phyloP scores from a whole-genome alignment of 2,888 invertebrate genomes.

The Arge pagana region DNA sequence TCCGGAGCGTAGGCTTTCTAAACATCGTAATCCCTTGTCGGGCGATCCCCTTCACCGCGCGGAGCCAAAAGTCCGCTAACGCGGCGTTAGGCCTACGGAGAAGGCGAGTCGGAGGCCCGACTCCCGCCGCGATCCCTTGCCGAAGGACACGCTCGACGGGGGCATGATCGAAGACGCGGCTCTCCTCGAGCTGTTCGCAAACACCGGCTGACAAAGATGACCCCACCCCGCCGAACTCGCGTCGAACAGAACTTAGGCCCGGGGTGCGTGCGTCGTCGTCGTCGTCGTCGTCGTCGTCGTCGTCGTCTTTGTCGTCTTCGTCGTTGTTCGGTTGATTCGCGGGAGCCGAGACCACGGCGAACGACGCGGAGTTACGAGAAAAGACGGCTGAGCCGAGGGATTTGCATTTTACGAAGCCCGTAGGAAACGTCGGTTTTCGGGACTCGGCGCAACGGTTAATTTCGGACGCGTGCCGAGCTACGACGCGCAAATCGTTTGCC shows the following conservation, averaged over 20 bases:
- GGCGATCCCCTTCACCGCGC: constrained; percentile 17
- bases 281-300: too few relatives aligned
- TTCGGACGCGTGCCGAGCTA: constrained; percentile 15
- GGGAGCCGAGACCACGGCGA: too few relatives aligned
- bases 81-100: too few relatives aligned
- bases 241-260: too few relatives aligned
- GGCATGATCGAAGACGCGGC: constrained; percentile 29
- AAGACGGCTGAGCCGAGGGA: constrained; percentile 17
- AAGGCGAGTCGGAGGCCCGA: too few relatives aligned
- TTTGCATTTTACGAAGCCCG: constrained; percentile 25
- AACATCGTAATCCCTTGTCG: constrained; percentile 38
- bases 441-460: constrained; percentile 13
- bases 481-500: too few relatives aligned
- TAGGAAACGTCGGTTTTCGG: constrained; percentile 1
- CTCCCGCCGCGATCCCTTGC: constrained; percentile 33
- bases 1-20: constrained; percentile 35
- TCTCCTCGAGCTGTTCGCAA: constrained; percentile 19
- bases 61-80: neutral
- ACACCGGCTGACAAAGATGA: constrained; percentile 25
- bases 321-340: too few relatives aligned
- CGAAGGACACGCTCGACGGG: too few relatives aligned
- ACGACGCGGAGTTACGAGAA: too few relatives aligned
- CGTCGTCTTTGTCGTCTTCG: too few relatives aligned
- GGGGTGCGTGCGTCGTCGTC: too few relatives aligned
- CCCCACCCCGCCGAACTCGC: constrained; percentile 8